These are phyloP conservation scores for Bubalus kerabau DNA, from an alignment of 2,113 vertebrate genomes.

Conservation along the genomic window DNA sequence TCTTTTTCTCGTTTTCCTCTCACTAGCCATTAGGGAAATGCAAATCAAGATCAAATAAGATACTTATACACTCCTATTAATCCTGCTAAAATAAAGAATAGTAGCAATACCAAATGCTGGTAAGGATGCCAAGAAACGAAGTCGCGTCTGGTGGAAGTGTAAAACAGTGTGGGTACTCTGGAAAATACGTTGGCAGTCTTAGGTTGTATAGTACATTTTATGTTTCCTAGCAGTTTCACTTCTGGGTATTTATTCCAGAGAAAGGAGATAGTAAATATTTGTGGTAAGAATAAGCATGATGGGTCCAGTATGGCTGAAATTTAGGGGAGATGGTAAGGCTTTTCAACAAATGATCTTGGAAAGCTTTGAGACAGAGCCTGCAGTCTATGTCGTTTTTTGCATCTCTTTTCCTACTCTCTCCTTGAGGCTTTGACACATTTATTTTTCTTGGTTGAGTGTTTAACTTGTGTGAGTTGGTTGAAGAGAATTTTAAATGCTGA, in stretches of 20 bases:
- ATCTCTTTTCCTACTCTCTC: not conserved
- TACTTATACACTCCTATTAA: not conserved
- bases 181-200: not conserved
- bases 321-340: not conserved
- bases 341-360: not conserved
- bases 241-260: not conserved
- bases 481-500: not conserved
- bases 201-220: not conserved
- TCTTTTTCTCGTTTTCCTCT: not conserved
- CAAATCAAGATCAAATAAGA: not conserved
- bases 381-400: not conserved
- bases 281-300: not conserved
- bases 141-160: too few species aligned
- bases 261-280: not conserved
- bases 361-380: not conserved
- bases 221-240: not conserved
- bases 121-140: not conserved
- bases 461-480: not conserved
- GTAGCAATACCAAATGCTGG: not conserved
- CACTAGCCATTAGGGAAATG: not conserved
- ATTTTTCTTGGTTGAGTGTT: constrained; percentile 1
- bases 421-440: not conserved
- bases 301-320: not conserved
- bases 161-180: not conserved
- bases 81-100: not conserved